Conservation (phyloP, 2,797 vertebrate species). For the Hylomyscus alleni region DNA sequence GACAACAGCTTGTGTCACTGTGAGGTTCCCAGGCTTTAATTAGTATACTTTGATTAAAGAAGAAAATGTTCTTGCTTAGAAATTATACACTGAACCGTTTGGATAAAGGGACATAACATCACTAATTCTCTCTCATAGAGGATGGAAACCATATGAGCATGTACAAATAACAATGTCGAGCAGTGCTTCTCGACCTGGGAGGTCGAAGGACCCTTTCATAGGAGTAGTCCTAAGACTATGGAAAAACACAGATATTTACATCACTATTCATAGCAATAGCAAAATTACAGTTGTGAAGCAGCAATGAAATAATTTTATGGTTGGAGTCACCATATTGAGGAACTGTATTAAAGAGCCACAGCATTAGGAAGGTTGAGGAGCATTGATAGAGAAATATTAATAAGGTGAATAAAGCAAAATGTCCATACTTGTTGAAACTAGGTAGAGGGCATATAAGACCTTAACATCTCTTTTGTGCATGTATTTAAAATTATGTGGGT, state of each 20-base stretch:
- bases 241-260: not conserved
- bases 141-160: not conserved
- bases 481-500: slow-evolving; percentile 39
- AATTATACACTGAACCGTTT: slow-evolving; percentile 44
- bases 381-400: not conserved
- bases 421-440: not conserved
- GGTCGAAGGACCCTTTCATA: not conserved
- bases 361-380: not conserved
- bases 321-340: not conserved
- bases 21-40: slow-evolving; percentile 60
- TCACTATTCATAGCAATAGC: not conserved
- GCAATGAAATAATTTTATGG: not conserved
- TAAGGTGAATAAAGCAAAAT: slow-evolving; percentile 44
- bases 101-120: slow-evolving; percentile 7
- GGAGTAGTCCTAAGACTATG: not conserved
- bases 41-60: slow-evolving; percentile 11
- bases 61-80: slow-evolving; percentile 52
- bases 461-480: slow-evolving; percentile 15
- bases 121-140: not conserved
- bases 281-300: not conserved
- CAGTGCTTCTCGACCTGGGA: not conserved
- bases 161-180: not conserved
- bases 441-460: slow-evolving; percentile 1
- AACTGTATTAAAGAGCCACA: not conserved
- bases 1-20: not conserved